A percentile compares a stretch with the other conserved stretches of the same genome.
These are phyloP conservation scores for Drosophila sturtevanti DNA, from an alignment of 1,140 invertebrate species.

Conservation along the genomic window DNA sequence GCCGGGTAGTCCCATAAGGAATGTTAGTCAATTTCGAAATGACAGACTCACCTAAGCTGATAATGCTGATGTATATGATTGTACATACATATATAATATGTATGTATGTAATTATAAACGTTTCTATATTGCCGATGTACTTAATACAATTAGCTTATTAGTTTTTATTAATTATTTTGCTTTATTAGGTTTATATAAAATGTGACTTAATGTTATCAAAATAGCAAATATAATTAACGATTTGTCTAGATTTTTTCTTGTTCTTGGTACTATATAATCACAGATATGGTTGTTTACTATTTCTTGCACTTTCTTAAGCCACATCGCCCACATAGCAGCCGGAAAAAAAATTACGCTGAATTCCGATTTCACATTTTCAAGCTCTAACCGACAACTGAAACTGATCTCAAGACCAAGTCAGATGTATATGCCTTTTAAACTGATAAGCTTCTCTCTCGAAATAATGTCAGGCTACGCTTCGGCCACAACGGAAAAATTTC, in stretches of 20 bases:
- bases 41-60: slow-evolving; percentile 59
- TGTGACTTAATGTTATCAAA: slow-evolving; percentile 2
- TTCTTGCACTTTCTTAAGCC: slow-evolving; percentile 24
- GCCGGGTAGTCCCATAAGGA: not conserved
- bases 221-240: not conserved
- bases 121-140: not conserved
- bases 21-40: not conserved
- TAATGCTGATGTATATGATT: slow-evolving; percentile 9
- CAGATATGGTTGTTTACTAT: slow-evolving; percentile 53
- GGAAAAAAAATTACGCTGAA: not conserved
- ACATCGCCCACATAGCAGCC: slow-evolving; percentile 28
- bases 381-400: slow-evolving; percentile 55
- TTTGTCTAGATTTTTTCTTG: slow-evolving; percentile 14
- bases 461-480: slow-evolving; percentile 38
- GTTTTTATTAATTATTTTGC: not conserved
- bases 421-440: slow-evolving; percentile 31
- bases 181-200: not conserved
- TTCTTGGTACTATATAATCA: slow-evolving; percentile 53
- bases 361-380: slow-evolving; percentile 72
- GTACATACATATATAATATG: slow-evolving; percentile 6
- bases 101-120: not conserved
- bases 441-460: slow-evolving; percentile 49
- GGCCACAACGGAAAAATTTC: slow-evolving; percentile 14
- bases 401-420: slow-evolving; percentile 7
- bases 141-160: slow-evolving; percentile 5